Evolutionary conservation across 1,140 invertebrate species (phyloP), one percentile per base, ranked within the genome.

Genomic region (Protaetia brevitarsis): DNA sequence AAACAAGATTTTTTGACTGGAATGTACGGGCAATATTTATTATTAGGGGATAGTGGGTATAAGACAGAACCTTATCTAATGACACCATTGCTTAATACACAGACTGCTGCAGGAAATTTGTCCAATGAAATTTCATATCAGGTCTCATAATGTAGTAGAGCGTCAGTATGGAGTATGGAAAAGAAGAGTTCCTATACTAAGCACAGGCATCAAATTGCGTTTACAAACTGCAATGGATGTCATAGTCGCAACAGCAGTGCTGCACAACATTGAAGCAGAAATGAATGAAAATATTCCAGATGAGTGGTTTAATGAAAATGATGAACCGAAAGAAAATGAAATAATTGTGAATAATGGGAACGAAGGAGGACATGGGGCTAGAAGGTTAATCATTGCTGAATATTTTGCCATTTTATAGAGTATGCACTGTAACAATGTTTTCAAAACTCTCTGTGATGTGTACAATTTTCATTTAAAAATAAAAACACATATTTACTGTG

Each of bases 191-290:
- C 66, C 72, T 6, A 67, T 72, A 57, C 27, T 79, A 11, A 56
- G 57, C n/a, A 60, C 65, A 11, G 68, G 68, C 6, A 68, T 76
- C 11, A 60, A 75, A 41, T 11, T 74, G 0, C 72, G 77, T 66
- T 13, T 78, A 2, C 36, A 71, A 28, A 80, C 57, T 28, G 57
- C 66, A 7, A 27, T 73, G 13, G 30, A 67, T 28, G 65, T 79
- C 1, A 79, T 81, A 23, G 68, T 79, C 7, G 78, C 78, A 31
- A 71, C 69, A 45, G 77, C 72, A 51, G 77, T 81, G 1, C 64
- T 82, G 10, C 78, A 81, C 61, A 80, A 81, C 68, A 74, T 80
- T 66, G 70, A 75, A n/a, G 41, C 70, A 8, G 16, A 64, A 57
- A 60, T 59, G 11, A 70, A 71, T 45, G 72, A 67, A 36, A 30